Percentiles rank a stretch among this genome's conserved stretches.
Conservation (phyloP, 2,888 invertebrate genomes). For the Bhutanitis thaidina region DNA sequence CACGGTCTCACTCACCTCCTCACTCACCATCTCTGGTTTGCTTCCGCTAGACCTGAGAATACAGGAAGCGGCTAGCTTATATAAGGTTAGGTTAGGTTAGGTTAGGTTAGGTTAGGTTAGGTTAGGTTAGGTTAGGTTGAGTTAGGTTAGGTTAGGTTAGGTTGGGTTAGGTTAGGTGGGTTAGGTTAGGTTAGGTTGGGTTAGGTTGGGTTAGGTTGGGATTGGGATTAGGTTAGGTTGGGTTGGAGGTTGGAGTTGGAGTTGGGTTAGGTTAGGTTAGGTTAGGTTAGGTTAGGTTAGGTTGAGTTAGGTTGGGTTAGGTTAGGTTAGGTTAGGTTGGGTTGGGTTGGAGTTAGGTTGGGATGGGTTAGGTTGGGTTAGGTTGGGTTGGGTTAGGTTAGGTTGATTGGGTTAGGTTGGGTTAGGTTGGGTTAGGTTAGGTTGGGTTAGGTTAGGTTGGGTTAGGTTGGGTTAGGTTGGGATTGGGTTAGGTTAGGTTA, state of each 20-base stretch:
- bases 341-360: no score
- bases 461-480: no score
- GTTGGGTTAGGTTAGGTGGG: no score
- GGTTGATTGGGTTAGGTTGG: no score
- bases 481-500: constrained; percentile 3
- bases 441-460: constrained; percentile 6
- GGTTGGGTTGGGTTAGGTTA: constrained; percentile 6
- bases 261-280: neutral
- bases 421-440: constrained; percentile 8
- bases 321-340: constrained; percentile 6
- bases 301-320: neutral
- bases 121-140: neutral
- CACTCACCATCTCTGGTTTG: no score
- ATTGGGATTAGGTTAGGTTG: no score
- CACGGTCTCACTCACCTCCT: no score
- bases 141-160: neutral
- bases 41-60: no score
- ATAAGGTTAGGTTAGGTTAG: neutral
- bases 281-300: constrained; percentile 1
- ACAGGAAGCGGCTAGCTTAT: no score
- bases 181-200: neutral
- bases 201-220: no score
- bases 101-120: neutral
- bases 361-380: constrained; percentile 6
- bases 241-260: no score